A percentile compares a stretch with the other conserved stretches of the same genome.
These are phyloP conservation scores for Malurus melanocephalus DNA, from an alignment of 2,113 vertebrate genomes.

Conservation along the genomic window DNA sequence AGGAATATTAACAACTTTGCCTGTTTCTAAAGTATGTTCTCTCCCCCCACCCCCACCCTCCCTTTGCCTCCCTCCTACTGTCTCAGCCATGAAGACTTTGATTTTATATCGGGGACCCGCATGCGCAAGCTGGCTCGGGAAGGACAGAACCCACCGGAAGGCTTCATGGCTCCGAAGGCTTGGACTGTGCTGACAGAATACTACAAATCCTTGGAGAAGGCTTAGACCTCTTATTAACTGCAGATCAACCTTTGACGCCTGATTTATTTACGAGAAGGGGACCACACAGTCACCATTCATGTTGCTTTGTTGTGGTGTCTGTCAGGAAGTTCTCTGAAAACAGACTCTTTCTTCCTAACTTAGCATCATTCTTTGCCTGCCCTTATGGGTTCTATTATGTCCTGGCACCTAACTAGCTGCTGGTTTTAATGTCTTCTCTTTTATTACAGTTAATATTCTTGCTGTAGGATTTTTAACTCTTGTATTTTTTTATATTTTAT, in stretches of 20 bases:
- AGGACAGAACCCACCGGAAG: slow-evolving; percentile 90
- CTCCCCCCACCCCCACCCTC: too few relatives aligned
- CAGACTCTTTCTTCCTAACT: slow-evolving; percentile 57
- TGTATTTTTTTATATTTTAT: slow-evolving; percentile 62
- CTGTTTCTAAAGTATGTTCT: neutral
- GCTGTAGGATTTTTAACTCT: slow-evolving; percentile 63
- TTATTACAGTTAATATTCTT: slow-evolving; percentile 67
- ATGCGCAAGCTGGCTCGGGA: slow-evolving; percentile 95
- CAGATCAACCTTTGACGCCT: slow-evolving; percentile 50
- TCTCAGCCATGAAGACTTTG: slow-evolving; percentile 90
- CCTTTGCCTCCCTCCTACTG: neutral
- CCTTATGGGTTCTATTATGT: slow-evolving; percentile 65
- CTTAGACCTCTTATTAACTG: slow-evolving; percentile 63
- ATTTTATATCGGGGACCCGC: slow-evolving; percentile 97
- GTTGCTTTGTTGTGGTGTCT: slow-evolving; percentile 67
- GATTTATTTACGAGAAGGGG: slow-evolving; percentile 55
- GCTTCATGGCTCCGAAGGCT: slow-evolving; percentile 95
- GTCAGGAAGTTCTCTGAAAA: slow-evolving; percentile 57
- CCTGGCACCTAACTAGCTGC: slow-evolving; percentile 63
- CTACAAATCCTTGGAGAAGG: slow-evolving; percentile 92
- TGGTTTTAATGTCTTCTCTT: slow-evolving; percentile 70
- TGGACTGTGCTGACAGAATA: slow-evolving; percentile 94
- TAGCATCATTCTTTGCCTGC: slow-evolving; percentile 62
- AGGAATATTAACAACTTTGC: neutral
- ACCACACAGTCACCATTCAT: slow-evolving; percentile 57